phyloP scores from a whole-genome alignment of 1,140 invertebrate species.

The Halesus radiatus region DNA sequence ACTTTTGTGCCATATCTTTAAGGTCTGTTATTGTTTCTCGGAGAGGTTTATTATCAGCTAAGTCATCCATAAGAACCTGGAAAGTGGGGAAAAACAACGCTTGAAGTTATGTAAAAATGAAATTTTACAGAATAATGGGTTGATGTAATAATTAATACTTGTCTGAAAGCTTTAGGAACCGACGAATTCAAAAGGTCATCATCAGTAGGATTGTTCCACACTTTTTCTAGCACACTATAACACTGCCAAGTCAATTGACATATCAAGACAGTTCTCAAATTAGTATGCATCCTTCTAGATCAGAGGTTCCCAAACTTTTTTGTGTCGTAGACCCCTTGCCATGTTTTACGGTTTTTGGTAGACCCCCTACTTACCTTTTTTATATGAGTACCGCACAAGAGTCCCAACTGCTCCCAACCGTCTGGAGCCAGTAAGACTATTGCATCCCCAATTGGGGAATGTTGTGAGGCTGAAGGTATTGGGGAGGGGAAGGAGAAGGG shows the following conservation, averaged over 20 bases:
- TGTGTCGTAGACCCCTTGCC: no score
- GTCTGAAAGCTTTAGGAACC: conserved; percentile 60
- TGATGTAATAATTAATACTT: background rate
- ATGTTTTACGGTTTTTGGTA: no score
- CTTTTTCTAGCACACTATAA: conserved; percentile 63
- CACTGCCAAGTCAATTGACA: conserved; percentile 58
- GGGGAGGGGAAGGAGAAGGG: no score
- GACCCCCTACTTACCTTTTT: no score
- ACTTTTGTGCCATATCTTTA: conserved; percentile 86
- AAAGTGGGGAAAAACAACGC: background rate
- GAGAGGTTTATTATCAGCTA: conserved; percentile 84
- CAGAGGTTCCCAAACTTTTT: no score
- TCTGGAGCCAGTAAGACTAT: no score
- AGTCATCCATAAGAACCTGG: conserved; percentile 80
- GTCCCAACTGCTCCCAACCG: no score
- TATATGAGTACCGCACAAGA: no score
- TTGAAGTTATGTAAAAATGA: background rate
- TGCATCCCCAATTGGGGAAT: no score
- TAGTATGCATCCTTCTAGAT: conserved; percentile 61
- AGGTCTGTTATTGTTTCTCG: conserved; percentile 88
- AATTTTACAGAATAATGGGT: background rate
- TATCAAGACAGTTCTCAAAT: conserved; percentile 62
- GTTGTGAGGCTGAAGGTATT: no score
- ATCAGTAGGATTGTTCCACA: conserved; percentile 59
- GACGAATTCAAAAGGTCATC: conserved; percentile 72